Conservation (phyloP, 2,113 vertebrate genomes). For the Lepidiolamprologus cunningtoni region DNA sequence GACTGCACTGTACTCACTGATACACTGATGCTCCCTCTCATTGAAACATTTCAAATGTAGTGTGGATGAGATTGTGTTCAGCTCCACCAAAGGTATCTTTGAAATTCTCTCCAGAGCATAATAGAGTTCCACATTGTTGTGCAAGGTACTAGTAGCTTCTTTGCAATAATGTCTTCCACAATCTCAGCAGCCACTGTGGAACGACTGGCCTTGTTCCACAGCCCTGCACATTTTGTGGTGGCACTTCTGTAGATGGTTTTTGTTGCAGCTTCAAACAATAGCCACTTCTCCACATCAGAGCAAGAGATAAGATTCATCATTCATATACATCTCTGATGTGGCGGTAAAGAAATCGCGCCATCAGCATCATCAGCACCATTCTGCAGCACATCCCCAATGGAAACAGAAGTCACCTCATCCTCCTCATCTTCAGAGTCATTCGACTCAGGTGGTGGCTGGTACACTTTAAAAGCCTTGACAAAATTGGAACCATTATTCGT, state of each 20-base stretch:
- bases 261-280: fast-evolving
- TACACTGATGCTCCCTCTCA: neutral
- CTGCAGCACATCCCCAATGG: neutral
- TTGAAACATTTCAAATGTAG: neutral
- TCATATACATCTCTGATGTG: fast-evolving
- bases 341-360: fast-evolving
- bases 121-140: fast-evolving
- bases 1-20: fast-evolving
- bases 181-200: neutral
- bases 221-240: neutral
- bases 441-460: no score
- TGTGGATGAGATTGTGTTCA: neutral
- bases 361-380: neutral
- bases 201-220: neutral
- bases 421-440: no score
- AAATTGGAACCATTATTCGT: no score
- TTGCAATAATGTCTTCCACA: neutral
- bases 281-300: no score
- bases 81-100: neutral
- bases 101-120: neutral
- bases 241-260: neutral
- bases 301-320: no score
- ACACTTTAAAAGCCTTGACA: no score
- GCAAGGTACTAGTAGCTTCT: neutral
- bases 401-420: neutral